Conservation (phyloP, 2,888 invertebrate species). For the Malachius bipustulatus region DNA sequence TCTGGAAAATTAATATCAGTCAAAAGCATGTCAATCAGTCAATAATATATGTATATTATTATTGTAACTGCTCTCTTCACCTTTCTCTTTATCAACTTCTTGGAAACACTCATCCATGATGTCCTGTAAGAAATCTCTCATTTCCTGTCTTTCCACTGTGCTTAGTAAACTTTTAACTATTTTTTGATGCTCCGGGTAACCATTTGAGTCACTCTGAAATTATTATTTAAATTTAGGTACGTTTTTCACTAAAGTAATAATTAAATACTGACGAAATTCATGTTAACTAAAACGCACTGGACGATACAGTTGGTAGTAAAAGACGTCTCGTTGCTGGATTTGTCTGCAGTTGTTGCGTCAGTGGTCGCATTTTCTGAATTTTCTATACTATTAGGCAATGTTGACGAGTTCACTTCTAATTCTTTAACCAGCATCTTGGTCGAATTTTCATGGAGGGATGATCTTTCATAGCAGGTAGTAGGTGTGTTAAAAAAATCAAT, state of each 20-base stretch:
- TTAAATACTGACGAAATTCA: slow-evolving; percentile 47
- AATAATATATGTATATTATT: too few species aligned
- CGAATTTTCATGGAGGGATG: too few species aligned
- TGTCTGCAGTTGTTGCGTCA: slow-evolving; percentile 8
- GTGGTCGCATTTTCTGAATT: slow-evolving; percentile 2
- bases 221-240: neutral
- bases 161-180: slow-evolving; percentile 50
- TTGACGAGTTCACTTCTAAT: too few species aligned
- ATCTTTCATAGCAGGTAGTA: too few species aligned
- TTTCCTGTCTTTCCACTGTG: slow-evolving; percentile 49
- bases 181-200: slow-evolving; percentile 53
- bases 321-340: slow-evolving; percentile 11
- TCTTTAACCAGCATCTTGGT: too few species aligned
- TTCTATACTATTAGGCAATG: too few species aligned
- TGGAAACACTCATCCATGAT: slow-evolving; percentile 61
- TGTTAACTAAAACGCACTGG: slow-evolving; percentile 57
- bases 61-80: neutral
- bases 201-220: slow-evolving; percentile 45
- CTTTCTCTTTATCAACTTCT: slow-evolving; percentile 22
- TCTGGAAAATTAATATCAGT: too few species aligned
- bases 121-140: slow-evolving; percentile 58
- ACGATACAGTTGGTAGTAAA: slow-evolving; percentile 41
- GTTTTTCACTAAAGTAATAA: neutral
- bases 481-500: too few species aligned
- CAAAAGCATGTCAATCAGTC: too few species aligned